Percentiles rank a stretch among this genome's conserved stretches.
Conservation (phyloP, 2,113 vertebrate species). For the Saccopteryx bilineata region DNA sequence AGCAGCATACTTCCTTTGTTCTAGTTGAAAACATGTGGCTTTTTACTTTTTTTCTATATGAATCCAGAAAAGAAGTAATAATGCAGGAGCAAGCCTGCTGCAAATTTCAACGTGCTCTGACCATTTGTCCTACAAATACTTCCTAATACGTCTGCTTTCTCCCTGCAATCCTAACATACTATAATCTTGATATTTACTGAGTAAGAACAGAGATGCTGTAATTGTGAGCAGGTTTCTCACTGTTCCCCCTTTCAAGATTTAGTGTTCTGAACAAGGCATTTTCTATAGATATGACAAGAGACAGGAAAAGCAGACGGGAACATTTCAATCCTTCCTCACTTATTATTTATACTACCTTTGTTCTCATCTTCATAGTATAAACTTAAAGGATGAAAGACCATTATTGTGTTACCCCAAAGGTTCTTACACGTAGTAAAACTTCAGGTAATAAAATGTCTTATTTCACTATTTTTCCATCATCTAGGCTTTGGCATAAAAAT, state of each 20-base stretch:
- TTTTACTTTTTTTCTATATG: neutral
- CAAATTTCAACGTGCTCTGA: conserved; percentile 20
- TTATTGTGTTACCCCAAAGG: neutral
- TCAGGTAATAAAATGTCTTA: conserved; percentile 29
- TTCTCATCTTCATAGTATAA: conserved; percentile 76
- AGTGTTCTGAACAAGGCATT: conserved; percentile 69
- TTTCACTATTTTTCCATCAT: neutral
- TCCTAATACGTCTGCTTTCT: conserved; percentile 2
- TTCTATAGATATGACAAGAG: conserved; percentile 73
- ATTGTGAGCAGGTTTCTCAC: conserved; percentile 58
- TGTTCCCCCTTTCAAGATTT: conserved; percentile 72
- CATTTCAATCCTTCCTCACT: conserved; percentile 79
- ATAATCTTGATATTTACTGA: conserved; percentile 45
- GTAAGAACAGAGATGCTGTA: conserved; percentile 54
- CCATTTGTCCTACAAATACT: conserved; percentile 58
- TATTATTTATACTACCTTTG: conserved; percentile 63
- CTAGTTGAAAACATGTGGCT: neutral
- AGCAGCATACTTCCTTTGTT: neutral
- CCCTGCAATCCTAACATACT: neutral
- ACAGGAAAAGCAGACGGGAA: conserved; percentile 79
- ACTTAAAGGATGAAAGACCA: conserved; percentile 69
- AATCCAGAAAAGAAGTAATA: neutral
- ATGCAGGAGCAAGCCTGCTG: neutral
- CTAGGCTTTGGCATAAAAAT: neutral
- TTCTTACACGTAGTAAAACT: conserved; percentile 6